Evolutionary conservation across 1,140 invertebrate genomes (phyloP).

Genomic region (Drosophila kohkoa): DNA sequence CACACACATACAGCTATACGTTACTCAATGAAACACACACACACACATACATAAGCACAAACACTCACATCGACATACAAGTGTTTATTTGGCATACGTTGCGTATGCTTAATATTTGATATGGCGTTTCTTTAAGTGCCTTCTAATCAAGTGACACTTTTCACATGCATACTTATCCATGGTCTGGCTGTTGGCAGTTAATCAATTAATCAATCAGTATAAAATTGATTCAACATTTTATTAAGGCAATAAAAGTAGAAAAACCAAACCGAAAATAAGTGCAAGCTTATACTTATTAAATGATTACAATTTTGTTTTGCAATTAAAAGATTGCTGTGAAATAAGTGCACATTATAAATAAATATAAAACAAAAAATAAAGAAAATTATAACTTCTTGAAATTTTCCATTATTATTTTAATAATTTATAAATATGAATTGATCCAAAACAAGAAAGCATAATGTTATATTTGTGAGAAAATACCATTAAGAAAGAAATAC

Average conservation of each 20-base stretch:
- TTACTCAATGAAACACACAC: slow-evolving; percentile 40
- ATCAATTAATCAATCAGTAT: slow-evolving; percentile 71
- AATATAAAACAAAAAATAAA: not conserved
- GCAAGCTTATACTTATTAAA: slow-evolving; percentile 1
- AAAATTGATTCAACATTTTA: slow-evolving; percentile 50
- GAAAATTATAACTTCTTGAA: too few relatives aligned
- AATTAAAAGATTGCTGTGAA: not conserved
- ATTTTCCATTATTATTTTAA: too few relatives aligned
- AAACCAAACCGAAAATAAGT: not conserved
- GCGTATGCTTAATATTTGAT: slow-evolving; percentile 52
- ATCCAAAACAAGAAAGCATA: too few relatives aligned
- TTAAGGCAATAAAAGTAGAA: slow-evolving; percentile 27
- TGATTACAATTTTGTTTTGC: slow-evolving; percentile 11
- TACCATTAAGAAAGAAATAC: too few relatives aligned
- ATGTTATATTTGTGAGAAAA: too few relatives aligned
- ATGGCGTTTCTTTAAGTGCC: slow-evolving; percentile 41
- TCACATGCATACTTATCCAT: slow-evolving; percentile 30
- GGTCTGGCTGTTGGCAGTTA: slow-evolving; percentile 17
- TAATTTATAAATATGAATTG: too few relatives aligned
- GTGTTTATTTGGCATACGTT: slow-evolving; percentile 33
- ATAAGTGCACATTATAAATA: not conserved
- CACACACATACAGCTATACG: slow-evolving; percentile 4
- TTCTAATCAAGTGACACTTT: slow-evolving; percentile 52
- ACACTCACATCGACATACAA: slow-evolving; percentile 4
- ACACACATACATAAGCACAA: not conserved